Percentiles rank a stretch among this genome's conserved stretches.
These are phyloP conservation scores for Bovichtus variegatus DNA, from an alignment of 2,797 vertebrate genomes.

Conservation along the genomic window DNA sequence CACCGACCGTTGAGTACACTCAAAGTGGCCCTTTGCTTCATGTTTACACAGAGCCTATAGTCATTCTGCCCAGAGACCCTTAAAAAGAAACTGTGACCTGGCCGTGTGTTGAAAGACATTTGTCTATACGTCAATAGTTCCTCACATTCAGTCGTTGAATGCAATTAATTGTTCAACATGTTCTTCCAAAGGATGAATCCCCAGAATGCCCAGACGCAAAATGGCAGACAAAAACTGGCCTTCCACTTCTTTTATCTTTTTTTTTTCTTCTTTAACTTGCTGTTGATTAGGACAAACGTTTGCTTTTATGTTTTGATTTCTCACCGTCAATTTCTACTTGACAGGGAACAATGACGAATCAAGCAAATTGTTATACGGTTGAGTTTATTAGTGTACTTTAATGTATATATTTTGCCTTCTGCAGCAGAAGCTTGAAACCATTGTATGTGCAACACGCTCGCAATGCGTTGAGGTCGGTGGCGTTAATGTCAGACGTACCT, in stretches of 20 bases:
- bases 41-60: conserved; percentile 25
- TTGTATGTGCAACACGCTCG: neutral
- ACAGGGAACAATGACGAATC: neutral
- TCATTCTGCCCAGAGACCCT: neutral
- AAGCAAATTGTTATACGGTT: neutral
- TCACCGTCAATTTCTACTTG: neutral
- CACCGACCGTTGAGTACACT: neutral
- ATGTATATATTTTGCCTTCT: neutral
- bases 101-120: neutral
- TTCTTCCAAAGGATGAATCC: neutral
- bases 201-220: neutral
- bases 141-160: neutral
- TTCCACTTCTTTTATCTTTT: neutral
- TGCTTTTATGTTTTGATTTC: neutral
- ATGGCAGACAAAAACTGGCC: neutral
- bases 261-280: too few species aligned
- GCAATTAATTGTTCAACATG: neutral
- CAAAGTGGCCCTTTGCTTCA: conserved; percentile 10
- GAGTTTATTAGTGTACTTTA: neutral
- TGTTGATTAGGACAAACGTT: neutral
- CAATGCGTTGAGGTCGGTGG: neutral
- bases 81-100: neutral
- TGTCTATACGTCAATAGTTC: neutral
- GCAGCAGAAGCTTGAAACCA: neutral
- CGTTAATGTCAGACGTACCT: conserved; percentile 58